A percentile compares a stretch with the other conserved stretches of the same genome.
These are phyloP conservation scores for Ictalurus furcatus DNA, from an alignment of 2,113 vertebrate genomes.

Conservation along the genomic window DNA sequence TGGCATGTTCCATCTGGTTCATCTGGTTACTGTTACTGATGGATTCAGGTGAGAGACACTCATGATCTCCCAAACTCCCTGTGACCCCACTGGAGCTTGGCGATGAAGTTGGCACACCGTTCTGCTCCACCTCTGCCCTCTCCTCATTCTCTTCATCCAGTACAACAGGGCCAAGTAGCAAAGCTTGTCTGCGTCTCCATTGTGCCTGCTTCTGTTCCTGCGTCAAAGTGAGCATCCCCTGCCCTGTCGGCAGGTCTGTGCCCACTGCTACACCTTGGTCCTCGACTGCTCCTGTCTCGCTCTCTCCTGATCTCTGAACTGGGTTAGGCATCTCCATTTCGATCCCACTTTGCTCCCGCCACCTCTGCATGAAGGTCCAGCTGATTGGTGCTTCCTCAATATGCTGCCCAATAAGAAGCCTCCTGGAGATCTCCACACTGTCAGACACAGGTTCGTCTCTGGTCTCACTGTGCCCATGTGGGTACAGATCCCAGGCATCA, in stretches of 20 bases:
- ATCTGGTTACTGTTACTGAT: conserved; percentile 75
- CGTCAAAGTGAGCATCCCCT: not conserved
- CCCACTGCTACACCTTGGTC: not conserved
- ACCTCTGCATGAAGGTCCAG: conserved; percentile 71
- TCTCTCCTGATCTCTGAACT: conserved; percentile 2
- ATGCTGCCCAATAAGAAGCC: conserved; percentile 65
- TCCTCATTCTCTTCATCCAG: conserved; percentile 67
- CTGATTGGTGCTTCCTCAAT: conserved; percentile 67
- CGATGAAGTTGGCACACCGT: conserved; percentile 61
- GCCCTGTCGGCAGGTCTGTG: not conserved
- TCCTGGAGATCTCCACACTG: conserved; percentile 62
- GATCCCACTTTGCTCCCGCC: conserved; percentile 51
- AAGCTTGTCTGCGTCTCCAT: conserved; percentile 70
- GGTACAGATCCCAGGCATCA: conserved; percentile 57
- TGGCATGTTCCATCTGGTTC: conserved; percentile 70
- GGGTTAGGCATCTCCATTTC: conserved; percentile 44
- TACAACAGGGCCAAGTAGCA: conserved; percentile 71
- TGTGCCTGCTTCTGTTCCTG: conserved; percentile 67
- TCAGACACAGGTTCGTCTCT: conserved; percentile 53
- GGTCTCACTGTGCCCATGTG: conserved; percentile 51
- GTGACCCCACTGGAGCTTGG: conserved; percentile 76
- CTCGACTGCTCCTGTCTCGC: not conserved
- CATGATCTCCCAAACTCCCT: conserved; percentile 71
- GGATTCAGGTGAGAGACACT: conserved; percentile 74
- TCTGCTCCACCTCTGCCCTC: conserved; percentile 58